Evolutionary conservation across 2,113 vertebrate genomes (phyloP), one percentile per base, ranked within the genome.

Genomic region (Ursus arctos): DNA sequence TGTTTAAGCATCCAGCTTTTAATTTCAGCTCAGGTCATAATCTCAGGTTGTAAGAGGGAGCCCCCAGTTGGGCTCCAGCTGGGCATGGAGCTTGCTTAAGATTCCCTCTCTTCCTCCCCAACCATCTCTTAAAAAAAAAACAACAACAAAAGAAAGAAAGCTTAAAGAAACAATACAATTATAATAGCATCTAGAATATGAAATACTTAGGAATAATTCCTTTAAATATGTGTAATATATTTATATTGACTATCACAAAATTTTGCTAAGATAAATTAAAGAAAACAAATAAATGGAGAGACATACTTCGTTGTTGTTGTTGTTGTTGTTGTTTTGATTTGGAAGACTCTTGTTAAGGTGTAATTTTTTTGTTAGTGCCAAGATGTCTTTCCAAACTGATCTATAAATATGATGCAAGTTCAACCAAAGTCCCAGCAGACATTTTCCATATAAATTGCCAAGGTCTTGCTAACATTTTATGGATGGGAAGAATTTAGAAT

Each of bases 171-270:
- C 16, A 76, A 89, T 43, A 51, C 5, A 94, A 63, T 63, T 80
- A 74, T 49, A 91, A 31, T 91, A 31, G 9, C 6, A 55, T 55
- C 28, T 86, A 86, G 72, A 94, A 72, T 40, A 55, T 63, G 11
- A 86, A 55, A 51, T 61, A 85, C 2, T 76, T 61, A 36, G 12
- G 55, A 71, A 77, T 8, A 49, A 63, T 80, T 91, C 36, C 9
- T 67, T 93, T 72, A 81, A 96, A 91, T 72, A 72, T 80, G 49
- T 80, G 31, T 57, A 91, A 91, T 21, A 80, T 81, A 81, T 86
- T 91, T 86, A 36, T 18, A 88, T 4, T 93, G 14, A 94, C n/a
- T 86, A 43, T 94, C 36, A 71, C n/a, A 81, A 91, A 72, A 22
- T 13, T 43, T 69, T 71, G 28, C 28, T 71, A 61, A 85, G 26